phyloP scores from a whole-genome alignment of 2,888 invertebrate species.

The Ethmia dodecea region DNA sequence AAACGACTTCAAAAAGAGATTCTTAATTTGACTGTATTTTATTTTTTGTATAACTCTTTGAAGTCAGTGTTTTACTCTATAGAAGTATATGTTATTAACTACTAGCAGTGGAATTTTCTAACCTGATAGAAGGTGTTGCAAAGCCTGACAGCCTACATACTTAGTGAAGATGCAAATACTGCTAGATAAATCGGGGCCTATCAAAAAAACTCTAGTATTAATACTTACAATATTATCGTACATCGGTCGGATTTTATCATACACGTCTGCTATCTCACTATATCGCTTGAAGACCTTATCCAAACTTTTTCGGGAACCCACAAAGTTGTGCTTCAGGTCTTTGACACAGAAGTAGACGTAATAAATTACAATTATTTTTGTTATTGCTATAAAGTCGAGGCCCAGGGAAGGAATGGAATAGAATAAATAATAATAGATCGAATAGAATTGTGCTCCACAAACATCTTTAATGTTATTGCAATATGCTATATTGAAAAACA shows the following conservation, averaged over 20 bases:
- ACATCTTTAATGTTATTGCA: no score
- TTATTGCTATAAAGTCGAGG: background rate
- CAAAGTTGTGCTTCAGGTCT: background rate
- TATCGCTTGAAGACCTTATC: background rate
- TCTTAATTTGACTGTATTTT: background rate
- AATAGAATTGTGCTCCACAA: no score
- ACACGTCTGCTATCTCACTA: background rate
- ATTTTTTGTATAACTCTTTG: no score
- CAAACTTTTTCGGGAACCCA: background rate
- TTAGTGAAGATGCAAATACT: background rate
- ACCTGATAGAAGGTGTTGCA: background rate
- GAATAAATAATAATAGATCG: background rate
- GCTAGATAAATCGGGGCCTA: background rate
- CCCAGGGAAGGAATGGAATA: background rate
- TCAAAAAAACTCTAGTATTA: background rate
- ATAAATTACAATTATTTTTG: background rate
- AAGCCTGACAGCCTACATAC: no score
- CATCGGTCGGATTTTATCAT: background rate
- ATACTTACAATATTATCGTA: slow-evolving; percentile 1
- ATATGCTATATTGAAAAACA: no score
- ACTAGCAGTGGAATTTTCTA: background rate
- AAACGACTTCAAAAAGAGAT: no score
- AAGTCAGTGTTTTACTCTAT: background rate
- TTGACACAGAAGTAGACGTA: background rate
- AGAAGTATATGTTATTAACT: background rate